These are phyloP conservation scores for Sinocyclocheilus anophthalmus DNA, from an alignment of 2,113 vertebrate species.

Conservation along the genomic window DNA sequence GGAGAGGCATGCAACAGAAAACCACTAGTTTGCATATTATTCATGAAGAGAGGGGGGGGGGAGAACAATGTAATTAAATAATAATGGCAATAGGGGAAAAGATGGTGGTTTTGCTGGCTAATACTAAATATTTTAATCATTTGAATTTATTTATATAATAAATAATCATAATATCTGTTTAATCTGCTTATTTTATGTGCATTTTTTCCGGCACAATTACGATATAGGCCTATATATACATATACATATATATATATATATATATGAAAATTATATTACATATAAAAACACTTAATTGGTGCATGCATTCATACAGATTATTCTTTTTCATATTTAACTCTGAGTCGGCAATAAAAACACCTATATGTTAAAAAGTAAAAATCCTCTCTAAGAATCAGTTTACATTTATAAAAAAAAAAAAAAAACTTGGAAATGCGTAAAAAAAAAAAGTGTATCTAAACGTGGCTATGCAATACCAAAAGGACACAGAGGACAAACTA, in stretches of 20 bases:
- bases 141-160: background rate
- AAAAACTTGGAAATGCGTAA: constrained; percentile 55
- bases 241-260: too few relatives aligned
- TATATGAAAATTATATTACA: too few relatives aligned
- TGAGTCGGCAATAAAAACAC: background rate
- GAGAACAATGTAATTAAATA: constrained; percentile 19
- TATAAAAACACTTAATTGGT: constrained; percentile 17
- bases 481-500: constrained; percentile 63
- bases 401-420: constrained; percentile 66
- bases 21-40: constrained; percentile 42
- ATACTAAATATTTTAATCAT: constrained; percentile 38
- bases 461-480: constrained; percentile 45
- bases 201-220: background rate
- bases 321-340: background rate
- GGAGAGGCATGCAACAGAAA: constrained; percentile 65
- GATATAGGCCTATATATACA: too few relatives aligned
- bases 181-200: background rate
- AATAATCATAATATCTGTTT: background rate
- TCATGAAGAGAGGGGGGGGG: background rate
- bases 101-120: constrained; percentile 61
- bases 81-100: constrained; percentile 30
- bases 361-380: background rate
- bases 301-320: constrained; percentile 56
- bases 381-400: constrained; percentile 68
- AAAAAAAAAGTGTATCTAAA: constrained; percentile 16